Evolutionary conservation across 2,888 invertebrate genomes (phyloP), one percentile per base, ranked within the genome.

Genomic region (Dicyrtomina minuta): DNA sequence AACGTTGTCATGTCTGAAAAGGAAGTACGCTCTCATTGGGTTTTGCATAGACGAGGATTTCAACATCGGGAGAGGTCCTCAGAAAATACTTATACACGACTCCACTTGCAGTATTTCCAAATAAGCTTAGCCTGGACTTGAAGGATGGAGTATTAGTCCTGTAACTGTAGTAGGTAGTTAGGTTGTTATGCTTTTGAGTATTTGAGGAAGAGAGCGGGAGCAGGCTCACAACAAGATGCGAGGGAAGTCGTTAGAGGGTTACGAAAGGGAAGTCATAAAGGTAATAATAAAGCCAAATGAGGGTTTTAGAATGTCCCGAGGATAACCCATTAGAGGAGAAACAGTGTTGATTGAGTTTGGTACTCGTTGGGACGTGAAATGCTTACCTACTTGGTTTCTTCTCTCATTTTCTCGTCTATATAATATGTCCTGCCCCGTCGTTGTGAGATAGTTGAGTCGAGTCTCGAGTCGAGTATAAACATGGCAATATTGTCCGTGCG

Each of bases 271-370:
- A 72, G 70, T 72, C 66, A 72, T 72, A 72, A 72, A 72, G 72
- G 72, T 72, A 72, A 72, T 72, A 72, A 72, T 72, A 72, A 72
- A 72, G 72, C 70, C 67, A 72, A 72, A 72, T 72, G 72, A 70
- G 70, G 72, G 65, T 64, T 70, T 70, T 70, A 61, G 67, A 68
- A 68, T 70, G 72, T 59, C 72, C 67, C 44, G 41, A 62, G 70
- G 66, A 66, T 58, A 72, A 67, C 53, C 66, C 67, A 72, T 70
- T 70, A 70, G 62, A 62, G 56, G 64, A 59, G 68, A 68, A 70
- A 70, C 65, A 68, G 72, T 72, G 72, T 72, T 72, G 72, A 72
- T 72, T 72, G 72, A 70, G 72, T 72, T 72, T 67, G 60, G 49
- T 62, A 72, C 64, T 70, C 62, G 46, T 51, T 65, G 64, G 44